Conservation (phyloP, 2,888 invertebrate species). For the Deilephila elpenor region DNA sequence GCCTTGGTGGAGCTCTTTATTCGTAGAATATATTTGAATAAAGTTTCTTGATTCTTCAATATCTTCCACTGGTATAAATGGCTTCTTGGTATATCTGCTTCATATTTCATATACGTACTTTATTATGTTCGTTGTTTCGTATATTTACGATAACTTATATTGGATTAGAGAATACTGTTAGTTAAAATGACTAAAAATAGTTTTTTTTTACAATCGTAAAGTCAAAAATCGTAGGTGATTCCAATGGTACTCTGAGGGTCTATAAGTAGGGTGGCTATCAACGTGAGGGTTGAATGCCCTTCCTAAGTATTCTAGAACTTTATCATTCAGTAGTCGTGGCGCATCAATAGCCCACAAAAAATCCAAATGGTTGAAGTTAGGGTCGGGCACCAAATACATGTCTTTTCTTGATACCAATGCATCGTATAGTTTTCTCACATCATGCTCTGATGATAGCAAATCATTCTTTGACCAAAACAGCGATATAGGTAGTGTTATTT, state of each 20-base stretch:
- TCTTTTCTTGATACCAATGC: slow-evolving; percentile 78
- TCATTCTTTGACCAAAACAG: slow-evolving; percentile 89
- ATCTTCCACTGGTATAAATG: background rate
- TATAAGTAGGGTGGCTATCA: slow-evolving; percentile 2
- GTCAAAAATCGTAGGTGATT: slow-evolving; percentile 26
- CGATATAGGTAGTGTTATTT: slow-evolving; percentile 85
- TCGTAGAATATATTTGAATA: no score
- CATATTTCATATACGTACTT: no score
- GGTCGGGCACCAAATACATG: slow-evolving; percentile 82
- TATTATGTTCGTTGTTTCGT: no score
- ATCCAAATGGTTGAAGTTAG: slow-evolving; percentile 89
- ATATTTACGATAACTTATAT: background rate
- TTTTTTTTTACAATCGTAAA: slow-evolving; percentile 12
- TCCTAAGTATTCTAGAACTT: slow-evolving; percentile 66
- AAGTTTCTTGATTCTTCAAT: background rate
- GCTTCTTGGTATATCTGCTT: no score
- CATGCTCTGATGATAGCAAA: slow-evolving; percentile 87
- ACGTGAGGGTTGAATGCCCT: slow-evolving; percentile 32
- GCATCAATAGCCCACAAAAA: slow-evolving; percentile 88
- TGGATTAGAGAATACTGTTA: background rate
- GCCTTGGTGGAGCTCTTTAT: background rate
- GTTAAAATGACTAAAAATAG: no score
- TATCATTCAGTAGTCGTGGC: slow-evolving; percentile 83
- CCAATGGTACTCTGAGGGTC: background rate
- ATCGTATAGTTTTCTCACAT: slow-evolving; percentile 80